Percentiles rank a stretch among this genome's conserved stretches.
phyloP scores from a whole-genome alignment of 2,113 vertebrate genomes.

The Bufo gargarizans region DNA sequence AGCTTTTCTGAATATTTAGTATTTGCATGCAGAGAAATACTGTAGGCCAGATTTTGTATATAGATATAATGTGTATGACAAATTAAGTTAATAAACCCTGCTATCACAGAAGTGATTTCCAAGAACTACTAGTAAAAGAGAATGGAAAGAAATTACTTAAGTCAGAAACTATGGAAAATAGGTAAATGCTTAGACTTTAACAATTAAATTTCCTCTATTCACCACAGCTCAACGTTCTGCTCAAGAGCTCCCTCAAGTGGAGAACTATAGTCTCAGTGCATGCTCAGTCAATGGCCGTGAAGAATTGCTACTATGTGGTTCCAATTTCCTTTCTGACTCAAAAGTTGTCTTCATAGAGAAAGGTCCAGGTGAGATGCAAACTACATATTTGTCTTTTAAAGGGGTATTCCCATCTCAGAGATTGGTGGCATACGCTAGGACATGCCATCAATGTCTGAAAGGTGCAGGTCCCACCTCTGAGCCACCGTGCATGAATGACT shows the following conservation, averaged over 20 bases:
- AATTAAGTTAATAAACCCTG: background rate
- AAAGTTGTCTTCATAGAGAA: constrained; percentile 89
- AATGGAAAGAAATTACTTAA: background rate
- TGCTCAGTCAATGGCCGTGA: constrained; percentile 85
- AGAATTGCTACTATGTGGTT: constrained; percentile 82
- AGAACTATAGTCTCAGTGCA: constrained; percentile 82
- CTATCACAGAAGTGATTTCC: background rate
- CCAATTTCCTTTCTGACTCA: constrained; percentile 87
- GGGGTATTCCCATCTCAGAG: no score
- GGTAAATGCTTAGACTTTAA: background rate
- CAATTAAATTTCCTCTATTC: constrained; percentile 3
- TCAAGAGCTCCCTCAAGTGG: constrained; percentile 89
- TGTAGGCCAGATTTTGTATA: background rate
- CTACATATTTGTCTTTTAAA: background rate
- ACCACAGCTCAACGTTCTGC: constrained; percentile 88
- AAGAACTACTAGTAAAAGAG: background rate
- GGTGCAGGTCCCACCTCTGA: no score
- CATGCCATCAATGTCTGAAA: no score
- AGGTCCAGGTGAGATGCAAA: constrained; percentile 77
- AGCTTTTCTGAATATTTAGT: background rate
- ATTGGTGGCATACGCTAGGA: no score
- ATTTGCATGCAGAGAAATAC: background rate
- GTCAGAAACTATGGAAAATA: background rate
- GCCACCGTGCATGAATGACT: no score
- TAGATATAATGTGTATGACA: background rate